phyloP scores from a whole-genome alignment of 2,113 vertebrate species.

The Fregetta grallaria region DNA sequence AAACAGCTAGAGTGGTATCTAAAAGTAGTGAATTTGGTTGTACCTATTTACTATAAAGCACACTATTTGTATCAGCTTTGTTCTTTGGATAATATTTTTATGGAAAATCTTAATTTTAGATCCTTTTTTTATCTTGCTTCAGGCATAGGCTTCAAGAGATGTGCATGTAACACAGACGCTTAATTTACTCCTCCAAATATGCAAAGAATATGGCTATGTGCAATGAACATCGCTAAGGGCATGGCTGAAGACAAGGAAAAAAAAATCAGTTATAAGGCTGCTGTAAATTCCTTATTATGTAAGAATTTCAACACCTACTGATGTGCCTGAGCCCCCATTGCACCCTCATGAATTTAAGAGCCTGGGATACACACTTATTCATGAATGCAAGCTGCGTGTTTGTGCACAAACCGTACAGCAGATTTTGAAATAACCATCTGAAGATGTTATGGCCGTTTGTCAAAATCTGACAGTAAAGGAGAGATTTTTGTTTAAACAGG shows the following conservation, averaged over 20 bases:
- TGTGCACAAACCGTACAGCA: neutral
- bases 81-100: neutral
- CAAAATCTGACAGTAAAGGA: neutral
- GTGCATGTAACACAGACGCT: neutral
- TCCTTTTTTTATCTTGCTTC: neutral
- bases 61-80: neutral
- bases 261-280: neutral
- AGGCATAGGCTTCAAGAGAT: neutral
- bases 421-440: neutral
- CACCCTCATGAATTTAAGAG: neutral
- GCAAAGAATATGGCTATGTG: neutral
- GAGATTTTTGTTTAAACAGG: constrained; percentile 8
- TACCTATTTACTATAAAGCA: neutral
- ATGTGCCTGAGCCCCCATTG: neutral
- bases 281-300: neutral
- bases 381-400: neutral
- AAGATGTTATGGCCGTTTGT: neutral
- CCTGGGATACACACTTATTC: neutral
- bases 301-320: neutral
- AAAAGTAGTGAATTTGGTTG: neutral
- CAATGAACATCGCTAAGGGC: neutral
- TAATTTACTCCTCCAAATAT: neutral
- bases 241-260: neutral
- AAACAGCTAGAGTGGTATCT: neutral
- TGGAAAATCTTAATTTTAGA: neutral